Conservation (phyloP, 1,140 invertebrate genomes). For the Notospermus geniculatus region DNA sequence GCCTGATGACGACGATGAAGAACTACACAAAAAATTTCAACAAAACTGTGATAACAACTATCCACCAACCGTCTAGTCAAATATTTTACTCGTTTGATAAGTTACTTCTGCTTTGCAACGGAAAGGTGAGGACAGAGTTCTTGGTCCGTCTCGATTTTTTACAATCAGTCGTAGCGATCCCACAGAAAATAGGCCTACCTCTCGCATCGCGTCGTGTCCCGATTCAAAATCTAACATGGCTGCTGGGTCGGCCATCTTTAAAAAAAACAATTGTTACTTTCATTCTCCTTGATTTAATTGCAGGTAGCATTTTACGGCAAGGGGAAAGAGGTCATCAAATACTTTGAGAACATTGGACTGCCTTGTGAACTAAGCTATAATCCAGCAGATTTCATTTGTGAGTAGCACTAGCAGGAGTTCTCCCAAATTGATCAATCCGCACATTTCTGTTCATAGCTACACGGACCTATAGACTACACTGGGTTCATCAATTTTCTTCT, state of each 20-base stretch:
- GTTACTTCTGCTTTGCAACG: slow-evolving; percentile 72
- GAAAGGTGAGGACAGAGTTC: slow-evolving; percentile 57
- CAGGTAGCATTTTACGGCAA: slow-evolving; percentile 78
- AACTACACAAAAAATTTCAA: slow-evolving; percentile 71
- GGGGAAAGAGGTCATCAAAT: slow-evolving; percentile 72
- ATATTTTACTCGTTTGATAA: slow-evolving; percentile 86
- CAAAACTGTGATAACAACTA: slow-evolving; percentile 78
- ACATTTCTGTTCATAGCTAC: too few relatives aligned
- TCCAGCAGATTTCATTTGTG: slow-evolving; percentile 83
- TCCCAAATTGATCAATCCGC: too few relatives aligned
- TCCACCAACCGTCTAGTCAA: slow-evolving; percentile 84
- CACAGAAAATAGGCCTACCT: too few relatives aligned
- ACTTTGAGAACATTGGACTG: slow-evolving; percentile 73
- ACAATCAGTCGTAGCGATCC: too few relatives aligned
- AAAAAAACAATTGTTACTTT: not conserved
- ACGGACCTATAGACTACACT: too few relatives aligned
- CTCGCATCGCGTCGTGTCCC: too few relatives aligned
- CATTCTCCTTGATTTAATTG: slow-evolving; percentile 23
- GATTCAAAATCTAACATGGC: too few relatives aligned
- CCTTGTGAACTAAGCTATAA: slow-evolving; percentile 78
- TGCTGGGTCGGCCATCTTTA: too few relatives aligned
- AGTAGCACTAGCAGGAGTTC: slow-evolving; percentile 51
- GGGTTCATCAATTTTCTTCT: too few relatives aligned
- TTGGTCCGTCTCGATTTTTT: too few relatives aligned
- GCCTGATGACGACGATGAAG: slow-evolving; percentile 72